Evolutionary conservation across 1,140 invertebrate species (phyloP), one percentile per base, ranked within the genome.

Genomic region (Wiebesia pumilae): DNA sequence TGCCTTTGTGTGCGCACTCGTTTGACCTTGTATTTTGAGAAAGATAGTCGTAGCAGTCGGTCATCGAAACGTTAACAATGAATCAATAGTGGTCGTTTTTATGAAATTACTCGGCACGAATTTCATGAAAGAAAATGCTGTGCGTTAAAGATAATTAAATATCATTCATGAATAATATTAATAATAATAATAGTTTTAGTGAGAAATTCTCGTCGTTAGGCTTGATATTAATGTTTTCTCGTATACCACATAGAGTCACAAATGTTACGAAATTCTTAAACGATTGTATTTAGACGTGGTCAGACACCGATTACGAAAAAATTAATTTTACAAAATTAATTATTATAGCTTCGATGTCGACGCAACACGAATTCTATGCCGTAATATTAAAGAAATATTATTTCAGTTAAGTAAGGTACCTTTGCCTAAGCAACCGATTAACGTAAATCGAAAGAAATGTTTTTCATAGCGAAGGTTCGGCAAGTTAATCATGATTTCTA

Each of bases 21-120:
- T 43, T 43, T 21, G 38, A 75, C 24, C 24, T 75, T 75, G 71
- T n/a, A n/a, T 75, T 75, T 75, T 43, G 38, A 21, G 69, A 75
- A 43, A 43, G 4, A 43, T 75, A 43, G 4, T 24, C 3, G 6
- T 7, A 7, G 19, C 14, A 40, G 69, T 43, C 40, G 33, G 69
- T 43, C 40, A 16, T 38, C 14, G 33, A 71, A 21, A 38, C 35
- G 7, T 43, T 38, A 27, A 75, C 71, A n/a, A 43, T 21, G 1
- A 43, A 75, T 75, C 33, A 35, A 33, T 19, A 75, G 43, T n/a
- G 27, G 38, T 75, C 7, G 40, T n/a, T 75, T 73, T 73, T 43
- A 35, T 43, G 3, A 75, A 75, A 75, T 43, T 40, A 73, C 69
- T 73, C 38, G 40, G 24, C 71, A 43, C 0, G 9, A 6, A 75